A percentile compares a stretch with the other conserved stretches of the same genome.
Evolutionary conservation across 1,140 invertebrate genomes (phyloP).

Genomic region (Augochlora pura): DNA sequence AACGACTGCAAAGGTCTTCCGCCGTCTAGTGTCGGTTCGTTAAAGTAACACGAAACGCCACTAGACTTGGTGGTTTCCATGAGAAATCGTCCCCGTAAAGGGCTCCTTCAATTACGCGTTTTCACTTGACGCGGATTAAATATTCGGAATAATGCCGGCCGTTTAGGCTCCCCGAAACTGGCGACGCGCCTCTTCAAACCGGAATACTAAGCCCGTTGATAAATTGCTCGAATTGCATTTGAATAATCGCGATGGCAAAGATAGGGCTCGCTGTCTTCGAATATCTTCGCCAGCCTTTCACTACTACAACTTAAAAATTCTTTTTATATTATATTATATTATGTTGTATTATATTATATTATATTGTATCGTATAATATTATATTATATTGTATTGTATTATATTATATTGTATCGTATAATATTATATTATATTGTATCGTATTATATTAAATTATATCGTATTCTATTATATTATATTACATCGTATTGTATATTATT

Average conservation of each 20-base stretch:
- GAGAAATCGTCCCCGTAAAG: background rate
- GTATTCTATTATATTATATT: too few relatives aligned
- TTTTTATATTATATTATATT: too few relatives aligned
- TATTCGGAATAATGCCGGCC: conserved; percentile 11
- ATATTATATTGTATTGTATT: too few relatives aligned
- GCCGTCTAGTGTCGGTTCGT: background rate
- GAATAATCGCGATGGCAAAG: background rate
- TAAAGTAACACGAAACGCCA: background rate
- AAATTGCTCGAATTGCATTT: conserved; percentile 1
- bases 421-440: too few relatives aligned
- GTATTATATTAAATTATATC: too few relatives aligned
- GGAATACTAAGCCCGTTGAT: background rate
- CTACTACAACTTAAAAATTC: too few relatives aligned
- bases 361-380: too few relatives aligned
- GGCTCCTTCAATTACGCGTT: background rate
- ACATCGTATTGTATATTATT: too few relatives aligned
- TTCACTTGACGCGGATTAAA: background rate
- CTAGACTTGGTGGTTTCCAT: background rate
- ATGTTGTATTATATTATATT: too few relatives aligned
- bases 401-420: too few relatives aligned
- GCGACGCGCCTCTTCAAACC: background rate
- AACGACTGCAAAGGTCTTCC: background rate
- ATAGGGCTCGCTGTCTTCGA: background rate
- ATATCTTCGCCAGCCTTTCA: background rate
- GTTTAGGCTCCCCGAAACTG: background rate